Conservation (phyloP, 2,797 vertebrate species). For the Nannoperca australis region DNA sequence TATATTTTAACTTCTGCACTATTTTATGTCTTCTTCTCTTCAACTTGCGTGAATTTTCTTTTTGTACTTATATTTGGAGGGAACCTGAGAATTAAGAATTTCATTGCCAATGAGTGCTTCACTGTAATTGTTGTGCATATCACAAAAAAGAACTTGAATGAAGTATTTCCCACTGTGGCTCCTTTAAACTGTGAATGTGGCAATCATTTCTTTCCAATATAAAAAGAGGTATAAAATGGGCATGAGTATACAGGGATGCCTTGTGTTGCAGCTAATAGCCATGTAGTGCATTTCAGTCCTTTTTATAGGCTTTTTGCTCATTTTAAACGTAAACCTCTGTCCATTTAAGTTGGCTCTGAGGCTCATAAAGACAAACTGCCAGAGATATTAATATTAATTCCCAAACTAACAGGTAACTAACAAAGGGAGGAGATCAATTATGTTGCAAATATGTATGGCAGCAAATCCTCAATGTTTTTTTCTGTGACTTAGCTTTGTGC, state of each 20-base stretch:
- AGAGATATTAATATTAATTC: background rate
- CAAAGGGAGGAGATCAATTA: background rate
- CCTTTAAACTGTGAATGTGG: background rate
- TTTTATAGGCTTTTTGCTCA: background rate
- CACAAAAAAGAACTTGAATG: no score
- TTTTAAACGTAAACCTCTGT: background rate
- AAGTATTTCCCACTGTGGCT: background rate
- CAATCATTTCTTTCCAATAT: constrained; percentile 2
- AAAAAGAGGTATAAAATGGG: background rate
- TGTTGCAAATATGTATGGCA: background rate
- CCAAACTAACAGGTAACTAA: background rate
- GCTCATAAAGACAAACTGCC: background rate
- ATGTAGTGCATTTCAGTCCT: background rate
- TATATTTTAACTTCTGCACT: no score
- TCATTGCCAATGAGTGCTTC: no score
- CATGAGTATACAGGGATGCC: background rate
- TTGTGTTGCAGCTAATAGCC: background rate
- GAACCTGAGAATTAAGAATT: no score
- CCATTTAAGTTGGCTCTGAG: background rate
- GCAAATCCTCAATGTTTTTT: background rate
- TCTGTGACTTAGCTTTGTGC: constrained; percentile 13
- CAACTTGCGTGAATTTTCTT: no score
- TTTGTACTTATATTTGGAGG: no score
- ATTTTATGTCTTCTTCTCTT: no score
- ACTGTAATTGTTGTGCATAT: no score